phyloP scores from a whole-genome alignment of 2,113 vertebrate species.

The Oreochromis niloticus region DNA sequence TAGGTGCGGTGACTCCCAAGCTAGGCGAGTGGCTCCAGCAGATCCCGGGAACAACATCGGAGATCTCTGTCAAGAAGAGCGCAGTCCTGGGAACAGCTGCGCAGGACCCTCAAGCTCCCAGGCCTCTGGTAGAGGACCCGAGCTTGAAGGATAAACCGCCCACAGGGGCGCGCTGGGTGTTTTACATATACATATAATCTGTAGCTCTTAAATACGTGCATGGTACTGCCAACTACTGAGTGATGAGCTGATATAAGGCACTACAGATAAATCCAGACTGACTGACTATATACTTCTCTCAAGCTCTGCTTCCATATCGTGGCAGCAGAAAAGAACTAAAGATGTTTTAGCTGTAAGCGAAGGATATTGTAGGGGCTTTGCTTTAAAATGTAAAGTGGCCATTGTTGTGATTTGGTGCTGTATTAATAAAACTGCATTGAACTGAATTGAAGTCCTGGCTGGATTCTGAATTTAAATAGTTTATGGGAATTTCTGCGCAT shows the following conservation, averaged over 20 bases:
- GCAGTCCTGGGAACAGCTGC: too few species aligned
- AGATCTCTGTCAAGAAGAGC: too few species aligned
- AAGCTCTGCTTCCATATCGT: not conserved
- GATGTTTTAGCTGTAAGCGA: not conserved
- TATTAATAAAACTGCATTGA: not conserved
- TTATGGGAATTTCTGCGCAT: not conserved
- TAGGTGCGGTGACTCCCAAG: too few species aligned
- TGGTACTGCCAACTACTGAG: slow-evolving; percentile 1
- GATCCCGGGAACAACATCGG: too few species aligned
- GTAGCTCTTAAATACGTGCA: not conserved
- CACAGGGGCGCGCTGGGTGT: too few species aligned
- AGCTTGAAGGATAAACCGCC: too few species aligned
- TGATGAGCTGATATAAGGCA: not conserved
- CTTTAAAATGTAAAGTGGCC: not conserved
- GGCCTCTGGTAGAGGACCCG: too few species aligned
- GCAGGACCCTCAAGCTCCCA: too few species aligned
- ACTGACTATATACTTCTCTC: not conserved
- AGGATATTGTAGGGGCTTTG: not conserved
- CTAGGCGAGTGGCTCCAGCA: too few species aligned
- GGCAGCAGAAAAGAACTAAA: not conserved
- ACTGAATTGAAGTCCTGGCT: not conserved
- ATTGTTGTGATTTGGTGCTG: not conserved
- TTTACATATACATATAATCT: not conserved
- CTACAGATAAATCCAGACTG: not conserved
- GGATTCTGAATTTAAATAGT: not conserved